A percentile compares a stretch with the other conserved stretches of the same genome.
Conservation (phyloP, 2,797 vertebrate genomes). For the Naso thynnoides region DNA sequence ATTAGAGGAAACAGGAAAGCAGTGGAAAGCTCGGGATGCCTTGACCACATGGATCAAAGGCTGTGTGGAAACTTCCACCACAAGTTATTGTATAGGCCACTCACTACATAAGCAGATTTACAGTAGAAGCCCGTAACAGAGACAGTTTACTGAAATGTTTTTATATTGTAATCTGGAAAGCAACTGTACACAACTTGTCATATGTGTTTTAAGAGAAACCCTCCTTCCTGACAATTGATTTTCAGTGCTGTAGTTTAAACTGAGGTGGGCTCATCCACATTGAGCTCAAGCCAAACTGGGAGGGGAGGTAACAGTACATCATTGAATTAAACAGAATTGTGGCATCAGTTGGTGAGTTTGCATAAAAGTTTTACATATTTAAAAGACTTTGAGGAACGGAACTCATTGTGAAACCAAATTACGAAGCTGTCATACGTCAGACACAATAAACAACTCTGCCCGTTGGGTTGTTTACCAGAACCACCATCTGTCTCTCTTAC, state of each 20-base stretch:
- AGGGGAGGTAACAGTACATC: slow-evolving; percentile 9
- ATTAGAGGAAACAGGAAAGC: not conserved
- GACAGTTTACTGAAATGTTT: not conserved
- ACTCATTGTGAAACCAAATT: not conserved
- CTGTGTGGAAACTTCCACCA: too few species aligned
- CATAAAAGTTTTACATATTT: not conserved
- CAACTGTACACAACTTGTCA: not conserved
- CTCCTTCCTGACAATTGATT: not conserved
- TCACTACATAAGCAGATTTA: not conserved
- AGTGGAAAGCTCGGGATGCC: not conserved
- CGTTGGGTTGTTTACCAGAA: slow-evolving; percentile 53
- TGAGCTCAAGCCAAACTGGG: slow-evolving; percentile 31
- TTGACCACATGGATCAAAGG: not conserved
- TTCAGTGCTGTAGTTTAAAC: not conserved
- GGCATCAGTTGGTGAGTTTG: not conserved
- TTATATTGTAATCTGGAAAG: not conserved
- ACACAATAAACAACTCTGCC: not conserved
- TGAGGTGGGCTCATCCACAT: slow-evolving; percentile 10
- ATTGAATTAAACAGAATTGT: slow-evolving; percentile 8
- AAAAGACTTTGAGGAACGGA: not conserved
- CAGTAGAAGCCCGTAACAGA: too few species aligned
- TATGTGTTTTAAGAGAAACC: not conserved
- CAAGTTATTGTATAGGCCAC: too few species aligned
- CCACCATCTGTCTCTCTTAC: slow-evolving; percentile 46
- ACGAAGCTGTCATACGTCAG: not conserved